Conservation (phyloP, 2,888 invertebrate genomes). For the Tetramorium bicarinatum region DNA sequence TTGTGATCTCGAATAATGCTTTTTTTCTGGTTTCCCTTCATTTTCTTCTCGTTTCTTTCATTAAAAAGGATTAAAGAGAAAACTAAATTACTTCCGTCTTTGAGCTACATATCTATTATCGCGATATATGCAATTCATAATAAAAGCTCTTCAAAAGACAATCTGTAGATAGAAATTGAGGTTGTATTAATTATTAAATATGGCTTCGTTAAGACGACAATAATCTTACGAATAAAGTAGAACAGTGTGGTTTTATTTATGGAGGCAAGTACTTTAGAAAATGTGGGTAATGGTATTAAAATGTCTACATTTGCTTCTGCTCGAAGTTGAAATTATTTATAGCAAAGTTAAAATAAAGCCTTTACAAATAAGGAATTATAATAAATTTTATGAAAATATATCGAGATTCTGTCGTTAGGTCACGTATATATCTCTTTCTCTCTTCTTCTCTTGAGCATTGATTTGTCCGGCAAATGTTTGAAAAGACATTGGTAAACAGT, state of each 20-base stretch:
- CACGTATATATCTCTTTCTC: not conserved
- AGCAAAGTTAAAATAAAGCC: not conserved
- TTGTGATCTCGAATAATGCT: constrained; percentile 28
- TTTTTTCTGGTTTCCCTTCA: constrained; percentile 7
- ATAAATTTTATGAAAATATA: not conserved
- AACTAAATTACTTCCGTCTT: constrained; percentile 46
- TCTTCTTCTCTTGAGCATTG: not conserved
- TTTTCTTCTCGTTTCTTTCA: constrained; percentile 10
- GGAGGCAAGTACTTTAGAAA: not conserved
- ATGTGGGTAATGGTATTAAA: not conserved
- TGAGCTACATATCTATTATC: constrained; percentile 8
- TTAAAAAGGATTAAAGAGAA: not conserved
- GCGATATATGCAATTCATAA: not conserved
- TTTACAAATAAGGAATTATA: not conserved
- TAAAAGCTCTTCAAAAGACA: not conserved
- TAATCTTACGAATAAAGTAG: constrained; percentile 1
- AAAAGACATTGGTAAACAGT: not conserved
- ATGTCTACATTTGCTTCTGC: not conserved
- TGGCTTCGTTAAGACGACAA: not conserved
- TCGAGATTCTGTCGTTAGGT: not conserved
- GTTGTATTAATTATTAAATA: constrained; percentile 10
- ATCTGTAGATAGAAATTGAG: not conserved
- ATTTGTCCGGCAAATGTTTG: constrained; percentile 9
- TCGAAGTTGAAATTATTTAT: constrained; percentile 6
- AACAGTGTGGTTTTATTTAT: constrained; percentile 3